Evolutionary conservation across 1,140 invertebrate genomes (phyloP), one percentile per base, ranked within the genome.

Genomic region (Pogonomyrmex barbatus): DNA sequence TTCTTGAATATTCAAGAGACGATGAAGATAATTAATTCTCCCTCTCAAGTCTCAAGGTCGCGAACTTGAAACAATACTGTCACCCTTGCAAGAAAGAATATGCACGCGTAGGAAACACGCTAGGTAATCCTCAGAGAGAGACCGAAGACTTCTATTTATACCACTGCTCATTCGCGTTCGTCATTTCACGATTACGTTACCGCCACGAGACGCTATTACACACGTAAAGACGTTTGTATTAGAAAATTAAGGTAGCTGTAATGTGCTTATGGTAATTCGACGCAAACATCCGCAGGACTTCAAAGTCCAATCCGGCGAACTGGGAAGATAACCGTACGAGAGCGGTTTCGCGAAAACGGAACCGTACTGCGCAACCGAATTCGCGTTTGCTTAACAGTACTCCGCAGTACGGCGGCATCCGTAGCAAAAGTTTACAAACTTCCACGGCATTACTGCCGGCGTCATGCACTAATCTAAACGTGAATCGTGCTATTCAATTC

Each of bases 401-500:
- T 47, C 42, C 68, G 79, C 70, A 24, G 0, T 14, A 42, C 68
- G 54, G 10, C 39, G 56, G 68, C 68, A 83, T 83, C 79, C 54
- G 42, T 39, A 9, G 79, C 79, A 75, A 17, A 83, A 83, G 79
- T 83, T 83, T 39, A 50, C 79, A 83, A 83, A 83, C 68, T 83
- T 83, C 42, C 68, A 62, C 68, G 68, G 45, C 75, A 75, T 75
- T 83, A 83, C 79, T n/a, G 47, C 42, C 68, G 47, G 68, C 68
- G 68, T 75, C 68, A 83, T 75, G 68, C 33, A 60, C 79, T 83
- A 75, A 83, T 83, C 68, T 83, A 83, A 83, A 83, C 79, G 71
- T 60, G 67, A 82, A 60, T 83, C 56, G 56, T 8, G 10, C 68
- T 50, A 75, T 75, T 83, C 79, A 83, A 83, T 83, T 83, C 56